Base-by-base conservation (phyloP, 2,888 invertebrate genomes). In the Hypomecis punctinalis region DNA sequence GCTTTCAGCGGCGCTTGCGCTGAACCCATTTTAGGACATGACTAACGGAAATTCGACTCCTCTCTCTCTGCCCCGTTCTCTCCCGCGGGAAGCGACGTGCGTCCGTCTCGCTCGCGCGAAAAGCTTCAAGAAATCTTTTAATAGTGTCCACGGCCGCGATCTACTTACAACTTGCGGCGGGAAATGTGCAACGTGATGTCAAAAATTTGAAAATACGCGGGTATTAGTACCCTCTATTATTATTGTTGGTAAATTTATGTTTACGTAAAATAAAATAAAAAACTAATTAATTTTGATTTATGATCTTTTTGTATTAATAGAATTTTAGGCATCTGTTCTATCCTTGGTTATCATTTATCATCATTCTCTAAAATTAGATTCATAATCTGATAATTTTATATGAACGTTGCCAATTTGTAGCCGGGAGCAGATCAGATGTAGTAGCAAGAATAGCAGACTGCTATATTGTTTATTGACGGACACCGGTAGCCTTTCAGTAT, bases 21-120 rank as follows among this genome's bases (percentile, higher is more conserved):
- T 93, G 93, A 90, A 91, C 93, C 95, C 95, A 95, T 95, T 95
- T 95, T 95, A 95, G 95, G 95, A 94, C 94, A 95, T 94, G 93
- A 94, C 94, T 94, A 93, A 93, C 93, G 93, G 95, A 95, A 95
- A 95, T 94, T 93, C 93, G 94, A 94, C 91, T 91, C 93, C 92
- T 89, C 90, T 89, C 90, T 89, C 86, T 90, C 89, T 83, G 85
- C 78, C 88, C 87, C 86, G 91, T 86, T 93, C 93, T 74, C 90
- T 90, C 93, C 85, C 88, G 88, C 83, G 87, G 87, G 89, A 85
- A 77, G 83, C 78, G 80, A 71, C 76, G 81, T 89, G 75, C 82
- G 79, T 66, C 74, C 80, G 84, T 93, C 93, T 85, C 93, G 83
- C 91, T 93, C 90, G 79, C 90, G 79, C 93, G 80, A 86, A 91